Evolutionary conservation across 2,113 vertebrate species (phyloP), one percentile per base, ranked within the genome.

Genomic region (Rhinogobius similis): DNA sequence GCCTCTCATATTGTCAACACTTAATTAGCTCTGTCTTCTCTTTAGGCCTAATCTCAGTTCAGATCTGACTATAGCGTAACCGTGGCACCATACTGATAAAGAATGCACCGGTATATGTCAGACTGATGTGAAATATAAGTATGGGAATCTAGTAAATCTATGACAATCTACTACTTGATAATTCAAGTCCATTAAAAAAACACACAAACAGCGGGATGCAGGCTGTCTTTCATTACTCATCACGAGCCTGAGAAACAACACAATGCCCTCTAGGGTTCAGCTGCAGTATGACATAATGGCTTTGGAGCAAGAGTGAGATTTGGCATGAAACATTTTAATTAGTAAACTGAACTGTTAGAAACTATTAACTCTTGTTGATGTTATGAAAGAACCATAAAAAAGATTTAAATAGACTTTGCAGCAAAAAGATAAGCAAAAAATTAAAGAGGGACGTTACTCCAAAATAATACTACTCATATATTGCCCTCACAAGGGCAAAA

Each of bases 21-120:
- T 77, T 73, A 43, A 82, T 81, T 39, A 23, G 62, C 18, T 65
- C 50, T 73, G 70, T 68, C 72, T 53, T 78, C 63, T 79, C 62
- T 66, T 69, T 59, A 50, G 44, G 46, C 65, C 59, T 18, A 32
- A 8, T 24, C 16, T 61, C 67, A 38, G 23, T 43, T 23, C 58
- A 11, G 4, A 8, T 13, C 16, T 65, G 14, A 39, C 27, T 48
- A 44, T 20, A 10, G 16, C 67, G 11, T 18, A 32, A 62, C 20
- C 8, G 55, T 27, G 16, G 27, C 18, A 61, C 27, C 16, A n/a
- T 3, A 61, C 8, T 64, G 26, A 63, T 39, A 12, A 14, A 26
- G 20, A 43, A 16, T 38, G 21, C 48, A 68, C 27, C 27, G 74
- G 68, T 32, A 20, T 21, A n/a, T 46, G 14, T 83, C n/a, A 53